Evolutionary conservation across 2,888 invertebrate genomes (phyloP).

Genomic region (Meteorus cinctellus): DNA sequence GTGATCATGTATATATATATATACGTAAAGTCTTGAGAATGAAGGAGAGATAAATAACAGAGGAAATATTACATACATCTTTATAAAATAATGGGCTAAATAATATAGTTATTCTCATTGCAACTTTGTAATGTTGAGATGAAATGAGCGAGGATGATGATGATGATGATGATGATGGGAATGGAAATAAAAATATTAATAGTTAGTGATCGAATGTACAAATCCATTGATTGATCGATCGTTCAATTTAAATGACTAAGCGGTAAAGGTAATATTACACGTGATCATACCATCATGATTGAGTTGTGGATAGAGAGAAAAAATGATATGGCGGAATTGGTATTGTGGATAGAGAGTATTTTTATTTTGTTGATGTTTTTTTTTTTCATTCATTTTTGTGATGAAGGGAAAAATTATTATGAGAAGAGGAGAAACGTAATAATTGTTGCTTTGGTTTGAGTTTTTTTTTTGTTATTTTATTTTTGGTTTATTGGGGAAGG

Average conservation of each 20-base stretch:
- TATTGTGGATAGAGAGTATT: neutral
- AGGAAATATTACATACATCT: slow-evolving; percentile 1
- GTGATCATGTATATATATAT: neutral
- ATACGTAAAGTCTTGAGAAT: neutral
- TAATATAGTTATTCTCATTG: neutral
- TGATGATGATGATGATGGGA: neutral
- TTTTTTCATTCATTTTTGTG: neutral
- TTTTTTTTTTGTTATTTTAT: too few relatives aligned
- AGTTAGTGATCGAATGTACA: slow-evolving; percentile 11
- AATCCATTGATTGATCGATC: slow-evolving; percentile 12
- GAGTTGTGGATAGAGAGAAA: neutral
- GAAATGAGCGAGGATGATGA: neutral
- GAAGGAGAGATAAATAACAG: neutral
- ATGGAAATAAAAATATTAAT: slow-evolving; percentile 14
- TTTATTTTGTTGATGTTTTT: neutral
- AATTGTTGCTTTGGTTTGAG: too few relatives aligned
- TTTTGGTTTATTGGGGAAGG: too few relatives aligned
- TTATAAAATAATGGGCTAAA: neutral
- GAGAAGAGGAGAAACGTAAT: too few relatives aligned
- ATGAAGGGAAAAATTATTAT: too few relatives aligned
- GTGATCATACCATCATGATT: slow-evolving; percentile 11
- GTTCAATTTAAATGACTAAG: slow-evolving; percentile 6
- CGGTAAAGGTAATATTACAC: neutral
- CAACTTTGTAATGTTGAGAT: neutral
- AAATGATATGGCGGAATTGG: neutral